phyloP scores from a whole-genome alignment of 2,113 vertebrate species.

The Mesocricetus auratus region DNA sequence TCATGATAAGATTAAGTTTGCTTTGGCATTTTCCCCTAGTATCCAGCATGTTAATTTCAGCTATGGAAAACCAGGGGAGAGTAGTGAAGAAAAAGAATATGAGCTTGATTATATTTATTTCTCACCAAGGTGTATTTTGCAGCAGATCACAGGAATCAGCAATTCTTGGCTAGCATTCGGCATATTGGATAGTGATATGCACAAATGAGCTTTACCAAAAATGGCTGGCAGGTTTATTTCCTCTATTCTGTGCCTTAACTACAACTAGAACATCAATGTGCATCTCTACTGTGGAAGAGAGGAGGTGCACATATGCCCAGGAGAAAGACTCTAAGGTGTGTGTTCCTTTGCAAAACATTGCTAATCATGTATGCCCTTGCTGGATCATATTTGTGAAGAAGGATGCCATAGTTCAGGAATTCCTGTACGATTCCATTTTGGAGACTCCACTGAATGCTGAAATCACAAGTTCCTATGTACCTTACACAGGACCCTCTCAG shows the following conservation, averaged over 20 bases:
- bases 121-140: not conserved
- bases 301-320: not conserved
- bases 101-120: not conserved
- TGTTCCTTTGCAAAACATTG: not conserved
- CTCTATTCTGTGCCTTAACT: not conserved
- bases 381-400: not conserved
- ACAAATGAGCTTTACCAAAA: slow-evolving; percentile 22
- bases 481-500: not conserved
- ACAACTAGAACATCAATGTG: not conserved
- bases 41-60: not conserved
- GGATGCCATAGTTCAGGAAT: not conserved
- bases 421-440: not conserved
- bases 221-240: not conserved
- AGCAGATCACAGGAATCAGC: not conserved
- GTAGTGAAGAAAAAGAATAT: not conserved
- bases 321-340: not conserved
- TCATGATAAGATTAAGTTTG: not conserved
- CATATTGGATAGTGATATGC: not conserved
- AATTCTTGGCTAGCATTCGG: not conserved
- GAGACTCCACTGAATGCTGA: not conserved
- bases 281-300: not conserved
- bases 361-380: not conserved
- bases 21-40: not conserved
- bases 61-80: not conserved
- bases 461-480: not conserved